These are phyloP conservation scores for Zaprionus ornatus DNA, from an alignment of 1,140 invertebrate species.

Conservation along the genomic window DNA sequence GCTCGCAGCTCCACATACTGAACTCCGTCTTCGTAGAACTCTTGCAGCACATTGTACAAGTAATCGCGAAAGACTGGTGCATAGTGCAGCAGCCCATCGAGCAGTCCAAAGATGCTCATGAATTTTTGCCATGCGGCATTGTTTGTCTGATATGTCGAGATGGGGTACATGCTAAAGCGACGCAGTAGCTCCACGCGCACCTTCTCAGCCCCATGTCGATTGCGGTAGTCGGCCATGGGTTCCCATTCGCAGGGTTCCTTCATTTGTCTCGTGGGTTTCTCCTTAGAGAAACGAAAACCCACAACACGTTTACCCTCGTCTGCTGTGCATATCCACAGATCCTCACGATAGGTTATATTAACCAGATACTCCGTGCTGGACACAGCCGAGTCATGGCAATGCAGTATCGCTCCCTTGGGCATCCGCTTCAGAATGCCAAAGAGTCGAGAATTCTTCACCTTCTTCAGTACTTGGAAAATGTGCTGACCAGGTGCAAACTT, in stretches of 20 bases:
- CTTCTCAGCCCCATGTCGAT: slow-evolving; percentile 40
- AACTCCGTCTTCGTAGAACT: slow-evolving; percentile 90
- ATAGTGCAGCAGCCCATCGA: slow-evolving; percentile 87
- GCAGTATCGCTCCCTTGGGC: slow-evolving; percentile 90
- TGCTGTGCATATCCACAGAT: slow-evolving; percentile 63
- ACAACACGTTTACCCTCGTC: slow-evolving; percentile 41
- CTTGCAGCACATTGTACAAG: slow-evolving; percentile 88
- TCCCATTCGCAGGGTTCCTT: slow-evolving; percentile 85
- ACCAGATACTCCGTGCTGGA: slow-evolving; percentile 86
- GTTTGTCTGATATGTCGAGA: slow-evolving; percentile 85
- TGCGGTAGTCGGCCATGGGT: slow-evolving; percentile 85
- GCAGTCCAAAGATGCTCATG: slow-evolving; percentile 86
- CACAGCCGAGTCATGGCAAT: slow-evolving; percentile 89
- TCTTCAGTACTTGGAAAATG: slow-evolving; percentile 86
- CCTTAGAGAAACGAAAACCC: slow-evolving; percentile 83
- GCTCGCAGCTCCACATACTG: slow-evolving; percentile 90
- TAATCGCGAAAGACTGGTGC: slow-evolving; percentile 89
- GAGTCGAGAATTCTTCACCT: slow-evolving; percentile 87
- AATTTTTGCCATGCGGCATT: slow-evolving; percentile 89
- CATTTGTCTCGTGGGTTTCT: slow-evolving; percentile 58
- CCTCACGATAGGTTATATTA: slow-evolving; percentile 49
- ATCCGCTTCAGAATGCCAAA: slow-evolving; percentile 88
- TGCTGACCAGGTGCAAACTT: slow-evolving; percentile 81
- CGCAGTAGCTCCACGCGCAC: slow-evolving; percentile 36
- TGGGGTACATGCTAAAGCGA: slow-evolving; percentile 65